These are phyloP conservation scores for Smutsia temminckii DNA, from an alignment of 2,797 vertebrate species.

Conservation along the genomic window DNA sequence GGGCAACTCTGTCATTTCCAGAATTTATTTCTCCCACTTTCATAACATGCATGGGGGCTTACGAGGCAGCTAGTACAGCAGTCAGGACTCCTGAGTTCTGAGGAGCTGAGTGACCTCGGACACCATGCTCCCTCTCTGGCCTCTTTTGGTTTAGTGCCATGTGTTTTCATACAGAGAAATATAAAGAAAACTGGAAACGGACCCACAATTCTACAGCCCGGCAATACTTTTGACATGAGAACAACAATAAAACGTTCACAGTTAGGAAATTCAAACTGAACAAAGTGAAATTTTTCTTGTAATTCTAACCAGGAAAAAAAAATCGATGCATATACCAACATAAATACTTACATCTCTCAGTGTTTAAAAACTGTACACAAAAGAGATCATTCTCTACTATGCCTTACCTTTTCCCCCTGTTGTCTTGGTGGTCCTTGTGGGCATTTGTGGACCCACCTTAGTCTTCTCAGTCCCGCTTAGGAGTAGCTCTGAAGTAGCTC, in stretches of 20 bases:
- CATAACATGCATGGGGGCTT: background rate
- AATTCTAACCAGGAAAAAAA: background rate
- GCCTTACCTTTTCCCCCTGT: background rate
- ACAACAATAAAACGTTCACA: conserved; percentile 25
- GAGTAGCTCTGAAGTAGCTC: background rate
- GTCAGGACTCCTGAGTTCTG: background rate
- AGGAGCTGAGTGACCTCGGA: background rate
- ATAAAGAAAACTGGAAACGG: conserved; percentile 10
- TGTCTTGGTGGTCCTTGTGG: background rate
- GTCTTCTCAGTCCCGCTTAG: background rate
- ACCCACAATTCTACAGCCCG: background rate
- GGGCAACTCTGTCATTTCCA: background rate
- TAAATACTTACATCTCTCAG: background rate
- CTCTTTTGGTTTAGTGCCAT: background rate
- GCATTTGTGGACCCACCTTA: background rate
- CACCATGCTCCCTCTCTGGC: background rate
- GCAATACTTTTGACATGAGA: background rate
- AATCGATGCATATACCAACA: background rate
- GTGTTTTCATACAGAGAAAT: conserved; percentile 14
- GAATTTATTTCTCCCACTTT: background rate
- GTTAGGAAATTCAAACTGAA: conserved; percentile 26
- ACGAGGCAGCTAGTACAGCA: background rate
- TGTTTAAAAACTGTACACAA: background rate
- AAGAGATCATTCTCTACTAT: background rate
- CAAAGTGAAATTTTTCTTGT: background rate